Conservation (phyloP, 1,140 invertebrate genomes). For the Scylla paramamosain region DNA sequence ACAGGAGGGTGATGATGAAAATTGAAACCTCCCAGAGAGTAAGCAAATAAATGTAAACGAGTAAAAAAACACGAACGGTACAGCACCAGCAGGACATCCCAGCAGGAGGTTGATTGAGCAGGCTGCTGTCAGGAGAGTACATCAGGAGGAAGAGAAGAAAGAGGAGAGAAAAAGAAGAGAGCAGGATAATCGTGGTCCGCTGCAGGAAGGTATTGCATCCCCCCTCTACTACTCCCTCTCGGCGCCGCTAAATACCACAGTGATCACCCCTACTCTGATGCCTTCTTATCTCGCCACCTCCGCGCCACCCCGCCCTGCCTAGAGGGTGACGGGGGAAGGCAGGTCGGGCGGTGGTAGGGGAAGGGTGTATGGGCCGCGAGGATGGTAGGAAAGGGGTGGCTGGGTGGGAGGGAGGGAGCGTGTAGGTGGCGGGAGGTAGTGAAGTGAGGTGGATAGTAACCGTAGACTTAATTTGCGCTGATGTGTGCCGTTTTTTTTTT, state of each 20-base stretch:
- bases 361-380: neutral
- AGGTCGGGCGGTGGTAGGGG: neutral
- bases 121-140: constrained; percentile 7
- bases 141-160: neutral
- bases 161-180: neutral
- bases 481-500: too few relatives aligned
- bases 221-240: too few relatives aligned
- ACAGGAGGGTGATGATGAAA: neutral
- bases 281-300: neutral
- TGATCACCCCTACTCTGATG: neutral
- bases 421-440: constrained; percentile 17
- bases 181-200: neutral
- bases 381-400: neutral
- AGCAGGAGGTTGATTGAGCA: constrained; percentile 4
- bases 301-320: neutral
- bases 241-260: neutral
- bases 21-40: too few relatives aligned
- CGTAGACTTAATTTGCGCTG: neutral
- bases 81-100: neutral
- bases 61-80: neutral
- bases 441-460: neutral
- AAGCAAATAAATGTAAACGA: neutral
- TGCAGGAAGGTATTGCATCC: too few relatives aligned
- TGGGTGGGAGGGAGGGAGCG: neutral
- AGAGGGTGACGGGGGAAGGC: neutral